These are phyloP conservation scores for Epirrita christyi DNA, from an alignment of 2,888 invertebrate species.

Conservation along the genomic window DNA sequence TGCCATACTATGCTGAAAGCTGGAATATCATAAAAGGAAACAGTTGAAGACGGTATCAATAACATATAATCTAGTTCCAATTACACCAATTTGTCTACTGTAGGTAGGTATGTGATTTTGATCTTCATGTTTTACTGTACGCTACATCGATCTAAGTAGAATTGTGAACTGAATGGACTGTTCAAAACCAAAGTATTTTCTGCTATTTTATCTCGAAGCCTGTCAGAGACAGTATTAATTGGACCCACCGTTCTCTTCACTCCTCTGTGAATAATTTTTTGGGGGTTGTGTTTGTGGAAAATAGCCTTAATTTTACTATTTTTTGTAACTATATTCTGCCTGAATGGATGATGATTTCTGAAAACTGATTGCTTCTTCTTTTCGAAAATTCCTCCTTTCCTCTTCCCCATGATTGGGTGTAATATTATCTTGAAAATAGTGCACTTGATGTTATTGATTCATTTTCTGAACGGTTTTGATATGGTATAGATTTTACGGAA, in stretches of 20 bases:
- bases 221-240: slow-evolving; percentile 64
- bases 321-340: slow-evolving; percentile 59
- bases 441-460: slow-evolving; percentile 14
- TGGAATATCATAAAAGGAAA: no score
- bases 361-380: slow-evolving; percentile 64
- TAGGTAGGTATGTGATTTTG: neutral
- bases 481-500: slow-evolving; percentile 11
- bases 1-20: no score
- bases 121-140: slow-evolving; percentile 49
- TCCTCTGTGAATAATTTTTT: slow-evolving; percentile 48
- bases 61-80: slow-evolving; percentile 19
- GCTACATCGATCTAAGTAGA: slow-evolving; percentile 65
- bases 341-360: slow-evolving; percentile 66
- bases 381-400: slow-evolving; percentile 56
- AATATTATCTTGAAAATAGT: neutral
- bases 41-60: no score
- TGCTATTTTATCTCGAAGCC: slow-evolving; percentile 64
- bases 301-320: slow-evolving; percentile 64
- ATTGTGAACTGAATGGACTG: slow-evolving; percentile 66
- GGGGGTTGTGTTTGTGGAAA: slow-evolving; percentile 61
- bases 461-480: slow-evolving; percentile 14
- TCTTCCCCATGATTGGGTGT: slow-evolving; percentile 56
- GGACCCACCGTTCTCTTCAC: slow-evolving; percentile 61
- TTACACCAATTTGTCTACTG: slow-evolving; percentile 17
- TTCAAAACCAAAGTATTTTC: slow-evolving; percentile 64